These are phyloP conservation scores for Stercorarius parasiticus DNA, from an alignment of 2,113 vertebrate species.

Conservation along the genomic window DNA sequence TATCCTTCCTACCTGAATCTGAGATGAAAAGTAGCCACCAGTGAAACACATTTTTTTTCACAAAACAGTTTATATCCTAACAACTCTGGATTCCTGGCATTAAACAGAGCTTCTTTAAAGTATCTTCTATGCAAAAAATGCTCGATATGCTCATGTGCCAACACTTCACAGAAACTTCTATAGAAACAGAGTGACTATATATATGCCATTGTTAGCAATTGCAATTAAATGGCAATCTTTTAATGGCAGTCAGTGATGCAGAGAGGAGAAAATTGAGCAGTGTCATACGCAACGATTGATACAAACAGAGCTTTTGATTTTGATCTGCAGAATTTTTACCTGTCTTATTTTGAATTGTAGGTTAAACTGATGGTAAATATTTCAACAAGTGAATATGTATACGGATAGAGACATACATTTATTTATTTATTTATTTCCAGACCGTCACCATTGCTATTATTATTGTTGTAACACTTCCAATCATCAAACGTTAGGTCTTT, in stretches of 20 bases:
- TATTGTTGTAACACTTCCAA: neutral
- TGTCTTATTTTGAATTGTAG: neutral
- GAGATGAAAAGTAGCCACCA: neutral
- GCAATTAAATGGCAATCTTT: neutral
- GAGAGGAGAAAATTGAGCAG: neutral
- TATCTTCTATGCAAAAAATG: neutral
- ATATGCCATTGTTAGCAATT: neutral
- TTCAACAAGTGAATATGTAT: neutral
- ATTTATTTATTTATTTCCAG: neutral
- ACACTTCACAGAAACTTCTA: neutral
- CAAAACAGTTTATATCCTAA: neutral
- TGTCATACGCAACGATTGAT: rapidly evolving
- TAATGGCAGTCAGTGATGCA: neutral
- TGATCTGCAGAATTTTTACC: neutral
- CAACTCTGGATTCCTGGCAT: neutral
- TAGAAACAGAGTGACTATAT: neutral
- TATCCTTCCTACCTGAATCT: neutral
- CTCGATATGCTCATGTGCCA: rapidly evolving
- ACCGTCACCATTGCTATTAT: neutral
- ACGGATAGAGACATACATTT: neutral
- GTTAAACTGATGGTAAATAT: neutral
- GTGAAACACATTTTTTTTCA: neutral
- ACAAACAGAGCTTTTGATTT: neutral
- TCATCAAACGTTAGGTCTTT: neutral
- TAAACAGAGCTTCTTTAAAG: neutral